These are phyloP conservation scores for Pegea sp. DNA, from an alignment of 23 tunicate genomes.

Conservation along the genomic window DNA sequence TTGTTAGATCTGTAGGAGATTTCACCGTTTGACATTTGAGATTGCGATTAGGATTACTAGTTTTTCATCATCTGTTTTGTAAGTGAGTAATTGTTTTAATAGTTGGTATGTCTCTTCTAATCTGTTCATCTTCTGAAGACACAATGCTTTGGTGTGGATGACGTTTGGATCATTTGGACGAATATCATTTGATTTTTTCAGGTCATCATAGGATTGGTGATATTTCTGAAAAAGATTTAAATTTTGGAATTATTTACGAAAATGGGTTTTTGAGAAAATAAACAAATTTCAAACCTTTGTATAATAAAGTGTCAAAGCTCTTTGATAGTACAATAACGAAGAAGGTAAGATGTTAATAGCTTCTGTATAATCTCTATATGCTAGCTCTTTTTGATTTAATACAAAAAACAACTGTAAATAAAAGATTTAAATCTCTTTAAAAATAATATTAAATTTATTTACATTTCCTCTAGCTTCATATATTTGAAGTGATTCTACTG, in stretches of 20 bases:
- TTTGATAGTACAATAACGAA: conserved; percentile 4
- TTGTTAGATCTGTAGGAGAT: too few relatives aligned
- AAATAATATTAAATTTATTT: too few relatives aligned
- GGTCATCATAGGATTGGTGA: background rate
- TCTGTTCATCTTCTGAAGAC: background rate
- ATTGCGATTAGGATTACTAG: too few relatives aligned
- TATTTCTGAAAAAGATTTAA: background rate
- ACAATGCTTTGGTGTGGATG: background rate
- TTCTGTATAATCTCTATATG: conserved; percentile 29
- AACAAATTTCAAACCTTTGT: conserved; percentile 9
- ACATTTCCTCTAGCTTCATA: too few relatives aligned
- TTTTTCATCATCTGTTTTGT: too few relatives aligned
- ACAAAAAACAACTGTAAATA: conserved; percentile 17
- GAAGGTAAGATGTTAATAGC: conserved; percentile 21
- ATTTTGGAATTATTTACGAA: too few relatives aligned
- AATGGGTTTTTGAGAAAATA: too few relatives aligned
- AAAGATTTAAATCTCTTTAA: background rate
- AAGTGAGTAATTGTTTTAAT: too few relatives aligned
- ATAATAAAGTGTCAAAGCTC: conserved; percentile 20
- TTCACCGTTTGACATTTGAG: too few relatives aligned
- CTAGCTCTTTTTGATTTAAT: conserved; percentile 15
- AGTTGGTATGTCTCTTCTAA: background rate
- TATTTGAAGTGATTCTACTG: conserved; percentile 13
- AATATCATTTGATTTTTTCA: background rate
- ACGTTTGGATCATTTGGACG: background rate